Evolutionary conservation across 2,797 vertebrate genomes (phyloP), one percentile per base, ranked within the genome.

Genomic region (Thunnus albacares): DNA sequence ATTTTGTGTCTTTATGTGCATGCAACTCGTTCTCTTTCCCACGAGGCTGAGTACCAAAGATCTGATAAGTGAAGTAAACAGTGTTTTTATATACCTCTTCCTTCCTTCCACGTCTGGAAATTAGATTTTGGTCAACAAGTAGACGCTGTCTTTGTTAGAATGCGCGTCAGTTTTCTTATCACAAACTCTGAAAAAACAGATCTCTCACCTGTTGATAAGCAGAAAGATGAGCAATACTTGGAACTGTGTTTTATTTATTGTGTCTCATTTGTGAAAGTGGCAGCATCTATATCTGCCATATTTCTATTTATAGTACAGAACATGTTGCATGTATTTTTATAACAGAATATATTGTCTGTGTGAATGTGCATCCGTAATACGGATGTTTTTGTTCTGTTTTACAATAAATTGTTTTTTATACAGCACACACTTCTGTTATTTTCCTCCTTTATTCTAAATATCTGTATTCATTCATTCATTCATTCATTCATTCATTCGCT

Each of bases 91-190:
- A 68, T 71, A 75, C 76, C 75, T 69, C 84, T 55, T 26, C 66
- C 86, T 76, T 84, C 82, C 75, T 83, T 55, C 79, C 72, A 58
- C 63, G 77, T 87, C 82, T 91, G 83, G 64, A 82, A 91, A 91
- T 88, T 84, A 77, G 87, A 93, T 94, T 95, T 93, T 85, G 90
- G 92, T 92, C 91, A 92, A 80, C 93, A 93, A 92, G 92, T 89
- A 91, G 82, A 90, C 82, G 92, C 67, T 79, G 17, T 78, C 30
- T 60, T 38, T 17, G 60, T 66, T 82, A 59, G 67, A 72, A 57
- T 38, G 56, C 8, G 75, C 76, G 26, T 75, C 80, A 38, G 22
- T 77, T 88, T 83, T 82, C 72, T 85, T 45, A 65, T 82, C 70
- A 2, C 82, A 81, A 69, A 66, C 74, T 71, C 49, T 80, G 5